Percentiles rank a stretch among this genome's conserved stretches.
These are phyloP conservation scores for Pomacea maculata DNA, from an alignment of 1,140 invertebrate species.

Conservation along the genomic window DNA sequence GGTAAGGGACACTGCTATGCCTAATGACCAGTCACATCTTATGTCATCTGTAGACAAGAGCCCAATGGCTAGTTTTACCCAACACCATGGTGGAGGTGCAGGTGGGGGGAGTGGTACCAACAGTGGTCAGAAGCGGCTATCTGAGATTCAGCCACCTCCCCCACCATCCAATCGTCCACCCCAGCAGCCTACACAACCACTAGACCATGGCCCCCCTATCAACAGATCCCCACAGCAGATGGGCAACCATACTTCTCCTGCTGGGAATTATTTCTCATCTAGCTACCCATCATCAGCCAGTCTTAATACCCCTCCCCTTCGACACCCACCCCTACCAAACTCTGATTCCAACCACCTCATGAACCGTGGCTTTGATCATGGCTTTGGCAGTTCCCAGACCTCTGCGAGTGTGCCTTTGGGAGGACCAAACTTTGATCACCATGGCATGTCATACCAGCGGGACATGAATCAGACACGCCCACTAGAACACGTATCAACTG, in stretches of 20 bases:
- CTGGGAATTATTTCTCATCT: constrained; percentile 17
- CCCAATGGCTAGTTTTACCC: constrained; percentile 14
- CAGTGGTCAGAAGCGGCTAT: constrained; percentile 13
- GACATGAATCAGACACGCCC: constrained; percentile 27
- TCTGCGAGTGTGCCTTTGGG: constrained; percentile 13
- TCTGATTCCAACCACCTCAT: constrained; percentile 13
- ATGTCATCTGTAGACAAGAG: constrained; percentile 10
- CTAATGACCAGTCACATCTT: constrained; percentile 8
- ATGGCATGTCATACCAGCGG: constrained; percentile 26
- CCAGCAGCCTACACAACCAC: constrained; percentile 15
- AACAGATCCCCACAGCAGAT: constrained; percentile 22
- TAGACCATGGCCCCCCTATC: constrained; percentile 17
- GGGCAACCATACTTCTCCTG: neutral
- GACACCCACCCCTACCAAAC: constrained; percentile 23
- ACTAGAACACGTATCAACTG: constrained; percentile 18
- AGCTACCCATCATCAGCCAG: constrained; percentile 16
- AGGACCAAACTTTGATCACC: constrained; percentile 27
- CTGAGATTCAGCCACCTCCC: constrained; percentile 11
- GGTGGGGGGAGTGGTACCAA: constrained; percentile 5
- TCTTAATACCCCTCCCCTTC: constrained; percentile 29
- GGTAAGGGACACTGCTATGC: neutral
- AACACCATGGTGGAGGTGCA: constrained; percentile 14
- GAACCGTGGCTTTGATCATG: constrained; percentile 6
- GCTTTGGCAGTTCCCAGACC: constrained; percentile 1
- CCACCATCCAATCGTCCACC: neutral